These are phyloP conservation scores for Sogatella furcifera DNA, from an alignment of 1,140 invertebrate genomes.

Conservation along the genomic window DNA sequence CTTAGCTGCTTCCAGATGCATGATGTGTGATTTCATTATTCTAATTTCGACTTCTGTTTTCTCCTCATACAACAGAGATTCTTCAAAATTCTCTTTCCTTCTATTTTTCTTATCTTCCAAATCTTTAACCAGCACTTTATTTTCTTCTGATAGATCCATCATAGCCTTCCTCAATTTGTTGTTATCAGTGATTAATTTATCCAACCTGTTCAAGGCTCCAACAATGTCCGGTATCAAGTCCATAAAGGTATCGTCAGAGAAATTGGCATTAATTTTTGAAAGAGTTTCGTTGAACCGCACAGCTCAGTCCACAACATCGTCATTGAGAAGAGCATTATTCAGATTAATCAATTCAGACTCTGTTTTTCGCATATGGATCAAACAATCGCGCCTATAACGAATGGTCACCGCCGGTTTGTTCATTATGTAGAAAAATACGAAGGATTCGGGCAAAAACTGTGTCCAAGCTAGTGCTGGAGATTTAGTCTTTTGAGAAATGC, in stretches of 20 bases:
- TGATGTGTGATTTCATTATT: background rate
- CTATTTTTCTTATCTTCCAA: background rate
- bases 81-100: conserved; percentile 1
- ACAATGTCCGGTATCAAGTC: conserved; percentile 4
- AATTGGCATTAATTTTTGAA: background rate
- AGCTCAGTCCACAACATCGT: background rate
- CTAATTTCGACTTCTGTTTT: background rate
- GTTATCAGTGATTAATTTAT: background rate
- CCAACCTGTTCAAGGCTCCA: background rate
- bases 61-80: background rate
- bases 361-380: too few species aligned
- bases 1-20: background rate
- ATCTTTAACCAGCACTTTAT: background rate
- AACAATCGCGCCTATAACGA: too few species aligned
- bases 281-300: background rate
- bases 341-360: background rate
- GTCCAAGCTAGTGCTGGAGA: too few species aligned
- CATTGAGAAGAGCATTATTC: background rate
- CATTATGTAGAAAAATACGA: too few species aligned
- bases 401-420: too few species aligned
- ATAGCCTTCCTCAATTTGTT: background rate
- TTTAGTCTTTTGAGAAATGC: too few species aligned
- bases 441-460: too few species aligned
- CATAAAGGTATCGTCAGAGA: background rate
- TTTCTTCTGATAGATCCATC: background rate